Base-by-base conservation (phyloP, 2,797 vertebrate species). In the Epinephelus malabaricus region DNA sequence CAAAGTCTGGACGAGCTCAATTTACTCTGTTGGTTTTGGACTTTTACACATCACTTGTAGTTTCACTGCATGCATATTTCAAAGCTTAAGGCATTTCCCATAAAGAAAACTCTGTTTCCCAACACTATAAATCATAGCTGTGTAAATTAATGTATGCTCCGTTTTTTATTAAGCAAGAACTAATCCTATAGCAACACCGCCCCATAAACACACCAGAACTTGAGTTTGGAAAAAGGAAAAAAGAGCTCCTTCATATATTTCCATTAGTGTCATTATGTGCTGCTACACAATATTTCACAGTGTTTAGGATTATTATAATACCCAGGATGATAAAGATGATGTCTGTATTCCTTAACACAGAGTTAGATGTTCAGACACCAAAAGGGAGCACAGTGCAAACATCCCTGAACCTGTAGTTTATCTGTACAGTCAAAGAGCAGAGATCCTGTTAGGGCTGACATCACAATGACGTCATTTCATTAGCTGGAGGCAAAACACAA, bases 91-190 rank as follows among this genome's bases (percentile, higher is more conserved):
- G 40, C 55, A 51, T 11, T 73, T 51, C 30, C 40, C 13, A 49
- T 27, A 43, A 71, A 62, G 67, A 74, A 71, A 75, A 67, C 17
- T 62, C 21, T 47, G 25, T 54, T 38, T 63, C 6, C 70, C 40
- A n/a, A 70, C 43, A 56, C 60, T 55, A 21, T 30, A 56, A 68
- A 12, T 69, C 19, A 58, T 1, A 69, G 47, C 10, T 76, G 65
- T 38, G 21, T 58, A 69, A 66, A 54, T 50, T 3, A 59, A 27
- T 40, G 18, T 38, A 55, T 1, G 18, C 2, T 21, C 14, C 11
- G 18, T 65, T 27, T 71, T 38, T 53, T 58, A 55, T 25, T 69
- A n/a, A 43, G 40, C 18, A 51, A 51, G 17, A 11, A 18, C 1
- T 58, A 3, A 21, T 45, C 21, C 45, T 11, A n/a, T 6, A 46